Evolutionary conservation across 2,113 vertebrate species (phyloP), one percentile per base, ranked within the genome.

Genomic region (Saiga tatarica): DNA sequence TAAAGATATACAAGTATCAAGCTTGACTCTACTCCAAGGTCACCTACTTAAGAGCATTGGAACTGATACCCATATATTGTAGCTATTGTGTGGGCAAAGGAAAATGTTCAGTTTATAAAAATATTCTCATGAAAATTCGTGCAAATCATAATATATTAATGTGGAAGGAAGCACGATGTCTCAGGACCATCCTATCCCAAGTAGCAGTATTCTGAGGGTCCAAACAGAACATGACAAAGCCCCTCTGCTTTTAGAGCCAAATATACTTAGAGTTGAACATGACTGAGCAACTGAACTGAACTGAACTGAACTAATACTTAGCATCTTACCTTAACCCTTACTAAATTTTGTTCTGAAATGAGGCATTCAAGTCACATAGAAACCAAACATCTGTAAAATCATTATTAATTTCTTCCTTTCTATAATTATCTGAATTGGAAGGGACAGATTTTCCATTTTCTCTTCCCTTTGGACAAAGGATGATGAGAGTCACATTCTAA

Each of bases 151-250:
- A 23, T 47, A 76, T 91, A 25, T 33, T 47, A 36, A 33, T 13
- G 16, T 76, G 26, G 2, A 17, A 42, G 79, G 16, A 9, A 30
- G 1, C 13, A 19, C 0, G 0, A 33, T 16, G 11, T 2, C 67
- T 60, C 71, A 42, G 10, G 36, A 45, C 21, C 17, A 12, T 50
- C 2, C 6, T 36, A 2, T 55, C 7, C 3, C 4, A 3, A 23
- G 39, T 47, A 42, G 3, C 16, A 62, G 11, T 60, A 8, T 36
- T 89, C 3, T 81, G 33, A 16, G 4, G 2, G 1, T 42, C 3
- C 4, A 85, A 53, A 47, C 0, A n/a, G 2, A 90, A 81, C 14
- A 36, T 9, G 60, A 36, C 19, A 52, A 64, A 84, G 6, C 15
- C 3, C 26, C n/a, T 52, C 9, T 60, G 36, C 55, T 71, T 74